phyloP scores from a whole-genome alignment of 2,888 invertebrate genomes.

The Chydorus sphaericus region DNA sequence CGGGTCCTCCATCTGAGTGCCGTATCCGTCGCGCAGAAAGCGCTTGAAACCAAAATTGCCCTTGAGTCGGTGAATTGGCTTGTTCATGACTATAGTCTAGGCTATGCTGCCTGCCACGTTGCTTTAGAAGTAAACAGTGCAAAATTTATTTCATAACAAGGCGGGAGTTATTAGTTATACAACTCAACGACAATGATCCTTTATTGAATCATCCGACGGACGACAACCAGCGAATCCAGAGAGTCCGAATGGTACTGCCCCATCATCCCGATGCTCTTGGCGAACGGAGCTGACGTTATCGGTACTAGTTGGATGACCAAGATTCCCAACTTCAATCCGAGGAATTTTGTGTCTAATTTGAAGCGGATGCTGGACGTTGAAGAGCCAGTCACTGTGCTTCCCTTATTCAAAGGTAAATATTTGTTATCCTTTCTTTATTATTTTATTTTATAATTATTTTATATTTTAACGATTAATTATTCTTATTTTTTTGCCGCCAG shows the following conservation, averaged over 20 bases:
- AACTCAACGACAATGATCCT: constrained; percentile 62
- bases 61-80: constrained; percentile 59
- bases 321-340: constrained; percentile 87
- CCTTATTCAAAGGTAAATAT: constrained; percentile 6
- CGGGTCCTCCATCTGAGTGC: constrained; percentile 71
- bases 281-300: constrained; percentile 96
- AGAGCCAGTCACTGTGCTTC: constrained; percentile 53
- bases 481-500: constrained; percentile 56
- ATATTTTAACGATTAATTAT: no score
- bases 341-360: constrained; percentile 73
- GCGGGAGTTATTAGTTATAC: no score
- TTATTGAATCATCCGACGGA: constrained; percentile 75
- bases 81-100: no score
- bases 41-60: constrained; percentile 87
- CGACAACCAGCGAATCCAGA: constrained; percentile 71
- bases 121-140: no score
- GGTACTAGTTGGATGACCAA: constrained; percentile 98
- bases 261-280: constrained; percentile 87
- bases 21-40: constrained; percentile 86
- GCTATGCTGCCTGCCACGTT: no score
- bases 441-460: not conserved
- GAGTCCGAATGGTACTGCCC: constrained; percentile 92
- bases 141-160: no score
- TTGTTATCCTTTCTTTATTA: no score
- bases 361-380: constrained; percentile 59